phyloP scores from a whole-genome alignment of 1,140 invertebrate genomes.

The Babylonia areolata region DNA sequence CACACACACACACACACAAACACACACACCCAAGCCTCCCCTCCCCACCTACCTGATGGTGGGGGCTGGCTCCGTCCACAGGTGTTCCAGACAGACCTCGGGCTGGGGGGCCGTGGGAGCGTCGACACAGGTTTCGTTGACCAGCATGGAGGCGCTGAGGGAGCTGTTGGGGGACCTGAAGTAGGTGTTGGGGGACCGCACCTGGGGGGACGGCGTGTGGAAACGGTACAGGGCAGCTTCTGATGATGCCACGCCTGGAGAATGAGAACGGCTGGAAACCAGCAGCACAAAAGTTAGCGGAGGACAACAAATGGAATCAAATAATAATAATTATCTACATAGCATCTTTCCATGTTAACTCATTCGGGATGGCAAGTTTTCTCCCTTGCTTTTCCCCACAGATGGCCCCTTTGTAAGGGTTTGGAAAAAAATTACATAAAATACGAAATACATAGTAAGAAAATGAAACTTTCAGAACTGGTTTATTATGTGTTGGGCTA shows the following conservation, averaged over 20 bases:
- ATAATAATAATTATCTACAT: too few relatives aligned
- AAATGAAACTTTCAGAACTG: too few relatives aligned
- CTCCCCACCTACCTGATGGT: conserved; percentile 52
- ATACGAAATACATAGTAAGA: too few relatives aligned
- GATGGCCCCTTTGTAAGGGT: too few relatives aligned
- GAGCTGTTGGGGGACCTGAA: conserved; percentile 58
- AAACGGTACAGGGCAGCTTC: conserved; percentile 58
- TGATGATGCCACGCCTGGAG: conserved; percentile 62
- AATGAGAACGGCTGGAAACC: conserved; percentile 69
- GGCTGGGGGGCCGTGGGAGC: conserved; percentile 84
- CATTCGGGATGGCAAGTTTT: too few relatives aligned
- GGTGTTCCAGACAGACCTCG: conserved; percentile 89
- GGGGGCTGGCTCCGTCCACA: conserved; percentile 86
- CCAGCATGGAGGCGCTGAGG: conserved; percentile 62
- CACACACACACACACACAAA: background rate
- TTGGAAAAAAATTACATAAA: too few relatives aligned
- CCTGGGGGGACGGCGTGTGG: conserved; percentile 63
- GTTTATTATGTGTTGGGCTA: too few relatives aligned
- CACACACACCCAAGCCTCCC: background rate
- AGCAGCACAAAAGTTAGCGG: background rate
- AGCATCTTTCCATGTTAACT: too few relatives aligned
- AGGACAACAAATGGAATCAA: too few relatives aligned
- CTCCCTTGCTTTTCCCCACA: too few relatives aligned
- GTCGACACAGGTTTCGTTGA: conserved; percentile 66
- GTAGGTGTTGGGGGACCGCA: conserved; percentile 56